Evolutionary conservation across 2,797 vertebrate genomes (phyloP).

Genomic region (Rhadinocentrus ornatus): DNA sequence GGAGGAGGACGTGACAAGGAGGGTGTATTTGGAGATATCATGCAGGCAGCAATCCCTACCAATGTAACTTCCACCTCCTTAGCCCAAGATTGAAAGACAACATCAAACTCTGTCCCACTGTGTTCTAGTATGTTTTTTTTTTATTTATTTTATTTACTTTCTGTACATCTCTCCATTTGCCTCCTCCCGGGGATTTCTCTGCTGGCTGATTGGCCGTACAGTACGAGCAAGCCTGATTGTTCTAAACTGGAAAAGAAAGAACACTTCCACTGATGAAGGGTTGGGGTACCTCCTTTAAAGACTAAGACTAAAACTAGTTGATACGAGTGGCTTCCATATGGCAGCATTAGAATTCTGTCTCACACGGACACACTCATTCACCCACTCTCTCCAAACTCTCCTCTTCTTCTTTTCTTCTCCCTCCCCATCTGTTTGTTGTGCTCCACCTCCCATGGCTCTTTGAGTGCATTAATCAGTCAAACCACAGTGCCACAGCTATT

Average conservation of each 20-base stretch:
- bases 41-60: constrained; percentile 23
- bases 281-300: constrained; percentile 50
- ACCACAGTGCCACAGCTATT: constrained; percentile 71
- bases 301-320: constrained; percentile 62
- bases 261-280: constrained; percentile 64
- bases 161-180: constrained; percentile 12
- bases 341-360: constrained; percentile 27
- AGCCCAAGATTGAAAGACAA: constrained; percentile 26
- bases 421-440: constrained; percentile 75
- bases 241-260: constrained; percentile 53
- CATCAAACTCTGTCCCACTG: constrained; percentile 7
- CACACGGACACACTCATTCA: constrained; percentile 22
- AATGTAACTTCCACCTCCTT: constrained; percentile 19
- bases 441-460: constrained; percentile 75
- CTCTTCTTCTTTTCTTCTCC: constrained; percentile 31
- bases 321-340: constrained; percentile 37
- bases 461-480: constrained; percentile 83
- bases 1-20: constrained; percentile 8
- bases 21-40: neutral
- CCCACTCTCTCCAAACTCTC: constrained; percentile 45
- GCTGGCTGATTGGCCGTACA: constrained; percentile 53
- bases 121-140: neutral
- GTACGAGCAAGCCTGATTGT: constrained; percentile 53
- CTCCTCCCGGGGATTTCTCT: constrained; percentile 30
- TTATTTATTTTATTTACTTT: constrained; percentile 5